Base-by-base conservation (phyloP, 2,797 vertebrate species). In the Myotis vivesi region DNA sequence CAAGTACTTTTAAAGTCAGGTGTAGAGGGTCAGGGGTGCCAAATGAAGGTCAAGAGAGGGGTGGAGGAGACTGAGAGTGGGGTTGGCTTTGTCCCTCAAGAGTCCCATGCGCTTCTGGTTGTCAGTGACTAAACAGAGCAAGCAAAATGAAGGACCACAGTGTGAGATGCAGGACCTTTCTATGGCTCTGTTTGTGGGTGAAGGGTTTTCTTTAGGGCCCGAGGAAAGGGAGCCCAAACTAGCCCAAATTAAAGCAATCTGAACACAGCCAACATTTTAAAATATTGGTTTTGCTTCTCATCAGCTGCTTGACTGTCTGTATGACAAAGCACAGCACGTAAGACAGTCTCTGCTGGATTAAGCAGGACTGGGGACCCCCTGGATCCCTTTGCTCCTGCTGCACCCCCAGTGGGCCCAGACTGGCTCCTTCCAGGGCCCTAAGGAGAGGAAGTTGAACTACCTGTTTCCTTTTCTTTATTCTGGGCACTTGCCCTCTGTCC, bases 21-120 rank as follows among this genome's bases (percentile, higher is more conserved):
- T 75, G 69, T 53, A 33, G 73, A 92, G 80, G 91, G 55, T 77
- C 36, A 57, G 46, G 41, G 75, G 68, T 55, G 53, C 83, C 46
- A 55, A 41, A 28, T 17, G 44, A 53, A 33, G 12, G 49, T 68
- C 53, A 76, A 10, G 57, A 64, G 68, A 57, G 28, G 20, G 15
- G 0, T 0, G 3, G 6, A 33, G 72, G 19, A 36, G 6, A 71
- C 17, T 8, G 10, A 20, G 8, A 8, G 8, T 44, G 53, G n/a
- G 8, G n/a, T 11, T 80, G 77, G 57, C 71, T 17, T 80, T 73
- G 41, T 33, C 62, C 33, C 72, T 17, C 15, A 68, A 30, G 23
- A 87, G 49, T 44, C 44, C 41, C 4, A 23, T 9, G 5, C 6
- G 11, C 51, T 59, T 89, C 41, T 92, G 76, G 71, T 41, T 81